Base-by-base conservation (phyloP, 2,113 vertebrate genomes). In the Desmodus rotundus region DNA sequence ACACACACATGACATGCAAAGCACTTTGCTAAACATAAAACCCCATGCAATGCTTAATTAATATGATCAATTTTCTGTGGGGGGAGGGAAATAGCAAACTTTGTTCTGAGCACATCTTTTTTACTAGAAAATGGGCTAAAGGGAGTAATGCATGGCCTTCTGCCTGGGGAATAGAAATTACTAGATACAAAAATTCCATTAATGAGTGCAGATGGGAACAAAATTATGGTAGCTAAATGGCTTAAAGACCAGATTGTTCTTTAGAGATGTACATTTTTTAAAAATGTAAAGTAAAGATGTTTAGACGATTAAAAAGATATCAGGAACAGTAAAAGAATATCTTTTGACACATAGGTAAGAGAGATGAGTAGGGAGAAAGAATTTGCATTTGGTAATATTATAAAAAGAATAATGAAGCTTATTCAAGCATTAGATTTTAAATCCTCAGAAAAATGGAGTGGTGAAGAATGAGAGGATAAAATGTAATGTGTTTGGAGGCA, bases 391-490 rank as follows among this genome's bases (percentile, higher is more conserved):
- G 80, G 12, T 74, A 77, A 85, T 85, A 89, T 76, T 47, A 70
- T 97, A 89, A 87, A 96, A 90, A 89, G 82, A 58, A 95, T 96
- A 86, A 72, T 83, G 90, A 94, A 67, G 28, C 15, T 73, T 95
- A 47, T 86, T 93, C 68, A 90, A 52, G 16, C 54, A 41, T 50
- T 92, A 50, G 54, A 80, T 80, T 96, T 93, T 68, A 93, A 95
- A 72, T 87, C 31, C 36, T 52, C 52, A 84, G 74, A 86, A 96
- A 96, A 50, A 33, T 72, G 76, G 77, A 84, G 17, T 68, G 43
- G 73, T 50, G 50, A 95, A 91, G 78, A 86, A 72, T 70, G 89
- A 91, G 73, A 61, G 9, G 56, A 45, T 90, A 82, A 90, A 96
- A 78, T 70, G 45, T 45, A 77, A 73, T 72, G 17, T 80, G 61